These are phyloP conservation scores for Escarpia spicata DNA, from an alignment of 2,888 invertebrate species.

Conservation along the genomic window DNA sequence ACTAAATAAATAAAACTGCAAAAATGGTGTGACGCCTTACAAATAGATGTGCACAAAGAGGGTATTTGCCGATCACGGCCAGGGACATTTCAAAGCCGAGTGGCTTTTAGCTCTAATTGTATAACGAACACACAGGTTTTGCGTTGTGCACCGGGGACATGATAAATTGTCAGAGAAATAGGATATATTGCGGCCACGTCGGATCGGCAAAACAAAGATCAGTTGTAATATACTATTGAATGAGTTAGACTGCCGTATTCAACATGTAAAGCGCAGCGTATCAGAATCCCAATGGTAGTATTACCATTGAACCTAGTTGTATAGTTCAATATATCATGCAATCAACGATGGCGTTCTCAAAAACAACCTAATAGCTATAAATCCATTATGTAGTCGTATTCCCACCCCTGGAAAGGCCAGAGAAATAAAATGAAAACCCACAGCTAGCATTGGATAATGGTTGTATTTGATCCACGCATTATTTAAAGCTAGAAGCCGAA, in stretches of 20 bases:
- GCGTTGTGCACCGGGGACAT: not conserved
- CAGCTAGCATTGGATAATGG: no score
- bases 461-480: no score
- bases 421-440: no score
- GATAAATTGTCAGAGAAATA: not conserved
- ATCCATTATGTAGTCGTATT: not conserved
- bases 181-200: not conserved
- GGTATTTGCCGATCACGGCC: not conserved
- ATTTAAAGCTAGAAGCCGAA: no score
- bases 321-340: not conserved
- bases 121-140: not conserved
- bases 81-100: conserved; percentile 4
- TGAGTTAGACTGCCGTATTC: not conserved
- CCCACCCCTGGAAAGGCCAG: not conserved
- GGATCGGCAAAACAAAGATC: not conserved
- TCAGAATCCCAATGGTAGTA: not conserved
- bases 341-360: not conserved
- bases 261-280: not conserved
- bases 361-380: not conserved
- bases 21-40: not conserved
- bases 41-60: not conserved
- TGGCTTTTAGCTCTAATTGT: not conserved
- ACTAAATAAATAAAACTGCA: not conserved
- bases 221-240: not conserved
- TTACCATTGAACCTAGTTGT: not conserved